phyloP scores from a whole-genome alignment of 2,888 invertebrate species.

The Incurvaria masculella region DNA sequence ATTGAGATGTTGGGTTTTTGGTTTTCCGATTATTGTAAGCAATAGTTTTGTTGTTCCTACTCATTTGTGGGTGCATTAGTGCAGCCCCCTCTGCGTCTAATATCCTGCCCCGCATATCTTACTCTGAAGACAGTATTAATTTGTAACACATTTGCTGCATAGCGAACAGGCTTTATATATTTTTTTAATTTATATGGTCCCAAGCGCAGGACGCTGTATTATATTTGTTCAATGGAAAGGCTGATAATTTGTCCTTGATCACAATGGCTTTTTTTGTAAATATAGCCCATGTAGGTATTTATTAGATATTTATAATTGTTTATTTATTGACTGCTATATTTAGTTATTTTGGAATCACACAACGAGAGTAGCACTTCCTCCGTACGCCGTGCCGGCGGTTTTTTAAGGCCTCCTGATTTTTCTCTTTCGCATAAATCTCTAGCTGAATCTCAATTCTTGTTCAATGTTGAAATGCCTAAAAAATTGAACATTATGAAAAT shows the following conservation, averaged over 20 bases:
- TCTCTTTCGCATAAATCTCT: background rate
- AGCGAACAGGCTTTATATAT: conserved; percentile 51
- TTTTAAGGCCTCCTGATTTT: background rate
- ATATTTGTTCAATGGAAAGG: conserved; percentile 46
- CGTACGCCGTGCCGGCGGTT: too few relatives aligned
- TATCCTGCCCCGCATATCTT: conserved; percentile 46
- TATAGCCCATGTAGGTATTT: conserved; percentile 57
- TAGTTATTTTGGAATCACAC: conserved; percentile 31
- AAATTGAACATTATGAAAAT: background rate
- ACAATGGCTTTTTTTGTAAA: conserved; percentile 47
- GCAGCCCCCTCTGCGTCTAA: conserved; percentile 35
- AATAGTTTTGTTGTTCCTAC: conserved; percentile 26
- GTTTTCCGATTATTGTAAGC: too few relatives aligned
- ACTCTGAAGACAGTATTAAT: conserved; percentile 57
- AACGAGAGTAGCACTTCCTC: background rate
- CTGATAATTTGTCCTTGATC: conserved; percentile 43
- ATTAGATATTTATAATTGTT: conserved; percentile 59
- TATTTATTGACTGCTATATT: conserved; percentile 59
- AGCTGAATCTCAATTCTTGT: background rate
- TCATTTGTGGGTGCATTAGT: conserved; percentile 19
- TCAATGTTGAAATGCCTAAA: background rate
- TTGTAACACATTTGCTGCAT: conserved; percentile 54
- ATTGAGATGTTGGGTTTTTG: too few relatives aligned
- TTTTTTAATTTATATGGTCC: conserved; percentile 54
- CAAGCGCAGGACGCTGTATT: conserved; percentile 53